phyloP scores from a whole-genome alignment of 2,888 invertebrate species.

The Maniola hyperantus region DNA sequence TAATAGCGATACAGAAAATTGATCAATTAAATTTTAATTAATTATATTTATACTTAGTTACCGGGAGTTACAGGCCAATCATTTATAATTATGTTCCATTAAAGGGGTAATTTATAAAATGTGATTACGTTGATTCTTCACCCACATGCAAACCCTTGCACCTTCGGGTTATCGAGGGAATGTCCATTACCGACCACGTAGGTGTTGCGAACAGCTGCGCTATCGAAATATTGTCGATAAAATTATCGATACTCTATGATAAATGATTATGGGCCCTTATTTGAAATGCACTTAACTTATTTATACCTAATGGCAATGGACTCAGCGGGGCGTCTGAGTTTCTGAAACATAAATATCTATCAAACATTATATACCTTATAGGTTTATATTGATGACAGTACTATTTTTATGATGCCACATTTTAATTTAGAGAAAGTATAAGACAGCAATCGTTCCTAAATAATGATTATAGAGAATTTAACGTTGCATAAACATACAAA shows the following conservation, averaged over 20 bases:
- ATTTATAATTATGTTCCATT: slow-evolving; percentile 36
- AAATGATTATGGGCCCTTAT: slow-evolving; percentile 41
- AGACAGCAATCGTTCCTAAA: slow-evolving; percentile 1
- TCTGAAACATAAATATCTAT: slow-evolving; percentile 17
- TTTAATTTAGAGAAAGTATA: slow-evolving; percentile 7
- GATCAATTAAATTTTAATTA: slow-evolving; percentile 3
- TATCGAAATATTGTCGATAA: slow-evolving; percentile 46
- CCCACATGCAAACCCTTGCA: slow-evolving; percentile 35
- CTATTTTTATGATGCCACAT: slow-evolving; percentile 5
- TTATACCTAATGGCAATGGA: slow-evolving; percentile 20
- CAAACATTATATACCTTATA: neutral
- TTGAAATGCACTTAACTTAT: slow-evolving; percentile 24
- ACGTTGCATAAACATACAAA: slow-evolving; percentile 4
- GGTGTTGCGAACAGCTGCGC: slow-evolving; percentile 48
- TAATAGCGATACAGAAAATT: neutral
- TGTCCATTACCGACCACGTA: slow-evolving; percentile 51
- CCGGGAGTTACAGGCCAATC: slow-evolving; percentile 33
- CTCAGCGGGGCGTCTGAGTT: slow-evolving; percentile 16
- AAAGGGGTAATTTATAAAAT: slow-evolving; percentile 45
- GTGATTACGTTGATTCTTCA: slow-evolving; percentile 42
- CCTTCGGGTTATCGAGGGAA: slow-evolving; percentile 51
- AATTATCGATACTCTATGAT: slow-evolving; percentile 42
- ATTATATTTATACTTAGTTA: slow-evolving; percentile 12
- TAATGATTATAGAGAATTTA: neutral
- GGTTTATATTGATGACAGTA: slow-evolving; percentile 5